Evolutionary conservation across 1,140 invertebrate species (phyloP).

Genomic region (Ips typographus): DNA sequence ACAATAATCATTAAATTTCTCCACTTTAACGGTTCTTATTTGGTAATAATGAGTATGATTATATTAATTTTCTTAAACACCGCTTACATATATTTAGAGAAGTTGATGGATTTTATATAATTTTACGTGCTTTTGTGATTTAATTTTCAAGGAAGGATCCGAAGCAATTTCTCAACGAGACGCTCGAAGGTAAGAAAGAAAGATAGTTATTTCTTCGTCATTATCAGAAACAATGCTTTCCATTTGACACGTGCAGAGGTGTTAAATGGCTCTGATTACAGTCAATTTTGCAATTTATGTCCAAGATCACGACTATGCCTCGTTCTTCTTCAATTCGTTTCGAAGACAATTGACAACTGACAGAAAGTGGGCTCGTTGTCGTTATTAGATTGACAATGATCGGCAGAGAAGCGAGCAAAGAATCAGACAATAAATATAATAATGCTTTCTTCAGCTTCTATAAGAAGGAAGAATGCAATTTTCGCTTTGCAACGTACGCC

Average conservation of each 20-base stretch:
- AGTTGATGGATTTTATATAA: not conserved
- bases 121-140: too few relatives aligned
- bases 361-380: not conserved
- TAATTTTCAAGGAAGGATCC: not conserved
- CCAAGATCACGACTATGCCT: constrained; percentile 7
- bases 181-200: constrained; percentile 10
- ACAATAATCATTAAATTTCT: constrained; percentile 7
- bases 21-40: constrained; percentile 2
- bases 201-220: constrained; percentile 21
- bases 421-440: too few relatives aligned
- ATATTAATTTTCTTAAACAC: not conserved
- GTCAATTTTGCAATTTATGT: constrained; percentile 23
- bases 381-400: too few relatives aligned
- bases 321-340: not conserved
- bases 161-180: constrained; percentile 12
- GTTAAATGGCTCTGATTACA: constrained; percentile 24
- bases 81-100: not conserved
- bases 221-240: constrained; percentile 28
- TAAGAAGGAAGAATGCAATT: too few relatives aligned
- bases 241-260: constrained; percentile 28
- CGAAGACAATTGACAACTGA: not conserved
- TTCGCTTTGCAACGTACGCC: too few relatives aligned
- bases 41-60: constrained; percentile 2
- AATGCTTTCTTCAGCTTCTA: too few relatives aligned
- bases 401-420: too few relatives aligned